Evolutionary conservation across 1,140 invertebrate genomes (phyloP).

Genomic region (Sarcophaga peregrina): DNA sequence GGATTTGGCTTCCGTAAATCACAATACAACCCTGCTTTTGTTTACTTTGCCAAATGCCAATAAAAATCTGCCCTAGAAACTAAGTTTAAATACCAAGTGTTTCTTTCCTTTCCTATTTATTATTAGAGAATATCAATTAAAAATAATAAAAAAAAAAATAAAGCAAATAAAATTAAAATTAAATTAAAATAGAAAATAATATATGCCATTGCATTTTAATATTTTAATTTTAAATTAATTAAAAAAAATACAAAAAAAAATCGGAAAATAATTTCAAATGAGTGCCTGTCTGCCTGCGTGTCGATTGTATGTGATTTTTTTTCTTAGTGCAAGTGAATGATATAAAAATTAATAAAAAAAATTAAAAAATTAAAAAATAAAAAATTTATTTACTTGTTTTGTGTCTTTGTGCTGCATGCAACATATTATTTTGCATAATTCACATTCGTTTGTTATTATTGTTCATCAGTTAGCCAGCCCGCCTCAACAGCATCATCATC

Average conservation of each 20-base stretch:
- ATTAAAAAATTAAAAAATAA: too few species aligned
- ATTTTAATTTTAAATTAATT: constrained; percentile 9
- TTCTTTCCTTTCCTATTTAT: too few species aligned
- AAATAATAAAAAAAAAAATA: too few species aligned
- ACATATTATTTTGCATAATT: constrained; percentile 39
- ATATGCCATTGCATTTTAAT: neutral
- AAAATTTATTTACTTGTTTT: constrained; percentile 20
- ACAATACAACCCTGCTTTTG: too few species aligned
- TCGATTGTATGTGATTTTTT: neutral
- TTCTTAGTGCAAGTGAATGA: neutral
- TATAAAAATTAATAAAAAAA: constrained; percentile 10
- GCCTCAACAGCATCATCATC: neutral
- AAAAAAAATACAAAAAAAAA: neutral
- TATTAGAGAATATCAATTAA: too few species aligned
- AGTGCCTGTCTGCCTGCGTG: neutral
- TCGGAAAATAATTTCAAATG: too few species aligned
- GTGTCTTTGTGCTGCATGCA: constrained; percentile 41
- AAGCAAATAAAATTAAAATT: neutral
- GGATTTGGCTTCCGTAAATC: too few species aligned
- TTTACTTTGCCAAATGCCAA: too few species aligned
- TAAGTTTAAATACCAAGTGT: too few species aligned
- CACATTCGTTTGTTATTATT: constrained; percentile 14
- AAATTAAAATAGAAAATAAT: neutral
- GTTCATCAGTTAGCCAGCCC: neutral
- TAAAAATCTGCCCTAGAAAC: too few species aligned